phyloP scores from a whole-genome alignment of 2,888 invertebrate genomes.

The Andrena dorsata region DNA sequence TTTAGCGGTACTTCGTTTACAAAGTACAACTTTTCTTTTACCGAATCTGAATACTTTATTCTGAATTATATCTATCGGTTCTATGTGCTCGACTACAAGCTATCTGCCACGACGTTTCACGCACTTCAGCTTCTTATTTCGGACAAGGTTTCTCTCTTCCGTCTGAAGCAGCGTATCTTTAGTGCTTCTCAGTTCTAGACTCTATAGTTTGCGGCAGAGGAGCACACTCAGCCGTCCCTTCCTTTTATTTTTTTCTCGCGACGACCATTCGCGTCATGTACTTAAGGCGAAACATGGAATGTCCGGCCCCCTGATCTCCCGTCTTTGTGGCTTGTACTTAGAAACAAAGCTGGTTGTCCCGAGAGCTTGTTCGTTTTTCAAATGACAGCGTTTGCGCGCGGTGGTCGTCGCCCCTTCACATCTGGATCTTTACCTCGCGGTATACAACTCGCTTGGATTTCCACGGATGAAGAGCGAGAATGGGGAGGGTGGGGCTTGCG shows the following conservation, averaged over 20 bases:
- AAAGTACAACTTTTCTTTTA: not conserved
- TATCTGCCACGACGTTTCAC: no score
- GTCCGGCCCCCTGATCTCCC: constrained; percentile 49
- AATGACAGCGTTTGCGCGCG: constrained; percentile 51
- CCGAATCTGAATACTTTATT: not conserved
- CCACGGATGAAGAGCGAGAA: not conserved
- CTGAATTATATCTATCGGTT: not conserved
- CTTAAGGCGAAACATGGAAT: constrained; percentile 18
- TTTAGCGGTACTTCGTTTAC: not conserved
- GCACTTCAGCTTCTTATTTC: no score
- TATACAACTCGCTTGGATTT: not conserved
- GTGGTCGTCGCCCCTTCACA: constrained; percentile 53
- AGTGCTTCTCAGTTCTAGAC: not conserved
- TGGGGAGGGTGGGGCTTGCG: not conserved
- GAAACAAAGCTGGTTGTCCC: constrained; percentile 64
- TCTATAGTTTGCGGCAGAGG: not conserved
- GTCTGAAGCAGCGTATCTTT: not conserved
- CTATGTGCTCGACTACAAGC: not conserved
- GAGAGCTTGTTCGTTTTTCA: constrained; percentile 66
- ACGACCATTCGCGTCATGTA: not conserved
- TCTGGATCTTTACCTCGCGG: constrained; percentile 14
- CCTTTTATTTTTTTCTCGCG: no score
- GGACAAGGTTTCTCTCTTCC: not conserved
- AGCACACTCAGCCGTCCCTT: not conserved
- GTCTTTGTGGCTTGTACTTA: constrained; percentile 63